These are phyloP conservation scores for Drosophila maculinotata DNA, from an alignment of 2,888 invertebrate genomes.

Conservation along the genomic window DNA sequence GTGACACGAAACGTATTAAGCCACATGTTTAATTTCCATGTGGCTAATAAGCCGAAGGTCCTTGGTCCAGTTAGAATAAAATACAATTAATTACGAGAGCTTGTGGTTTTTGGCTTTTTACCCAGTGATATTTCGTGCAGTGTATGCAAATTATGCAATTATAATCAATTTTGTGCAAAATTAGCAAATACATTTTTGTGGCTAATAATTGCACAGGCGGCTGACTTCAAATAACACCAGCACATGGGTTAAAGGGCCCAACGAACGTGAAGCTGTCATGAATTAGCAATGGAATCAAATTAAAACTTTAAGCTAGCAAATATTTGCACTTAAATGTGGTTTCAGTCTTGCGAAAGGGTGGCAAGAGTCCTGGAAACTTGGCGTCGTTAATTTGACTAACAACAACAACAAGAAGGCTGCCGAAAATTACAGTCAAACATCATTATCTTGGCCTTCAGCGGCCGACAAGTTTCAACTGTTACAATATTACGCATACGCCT, in stretches of 20 bases:
- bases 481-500: conserved; percentile 55
- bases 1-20: conserved; percentile 44
- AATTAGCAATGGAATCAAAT: conserved; percentile 61
- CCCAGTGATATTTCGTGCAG: conserved; percentile 48
- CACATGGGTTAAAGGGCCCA: not conserved
- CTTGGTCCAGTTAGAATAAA: conserved; percentile 12
- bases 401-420: conserved; percentile 23
- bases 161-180: conserved; percentile 65
- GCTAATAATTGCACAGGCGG: conserved; percentile 28
- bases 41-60: conserved; percentile 26
- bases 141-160: conserved; percentile 69
- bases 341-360: not conserved
- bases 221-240: no score
- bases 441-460: conserved; percentile 47
- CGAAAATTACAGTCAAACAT: conserved; percentile 50
- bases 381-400: conserved; percentile 42
- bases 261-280: conserved; percentile 16
- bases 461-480: conserved; percentile 48
- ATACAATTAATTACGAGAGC: conserved; percentile 3
- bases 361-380: conserved; percentile 20
- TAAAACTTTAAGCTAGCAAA: conserved; percentile 58
- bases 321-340: conserved; percentile 56
- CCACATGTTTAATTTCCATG: conserved; percentile 57
- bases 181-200: conserved; percentile 58
- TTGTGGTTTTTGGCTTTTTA: not conserved